Evolutionary conservation across 2,797 vertebrate species (phyloP).

Genomic region (Rhynchonycteris naso): DNA sequence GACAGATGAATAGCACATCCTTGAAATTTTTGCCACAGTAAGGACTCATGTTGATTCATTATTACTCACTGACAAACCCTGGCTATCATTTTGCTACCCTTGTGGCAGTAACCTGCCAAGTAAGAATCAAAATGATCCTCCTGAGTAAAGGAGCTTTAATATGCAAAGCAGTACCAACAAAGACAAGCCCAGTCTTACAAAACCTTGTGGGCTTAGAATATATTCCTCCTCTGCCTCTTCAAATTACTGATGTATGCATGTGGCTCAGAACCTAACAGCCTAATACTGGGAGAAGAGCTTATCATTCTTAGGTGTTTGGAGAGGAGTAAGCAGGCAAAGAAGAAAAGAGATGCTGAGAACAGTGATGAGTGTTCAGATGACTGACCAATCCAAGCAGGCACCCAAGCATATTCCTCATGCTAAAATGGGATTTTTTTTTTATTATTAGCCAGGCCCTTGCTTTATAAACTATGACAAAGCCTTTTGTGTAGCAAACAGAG

Average conservation of each 20-base stretch:
- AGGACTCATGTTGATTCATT: slow-evolving; percentile 37
- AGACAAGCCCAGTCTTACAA: neutral
- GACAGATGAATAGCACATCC: neutral
- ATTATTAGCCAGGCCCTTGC: neutral
- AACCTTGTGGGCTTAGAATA: neutral
- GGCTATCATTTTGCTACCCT: slow-evolving; percentile 8
- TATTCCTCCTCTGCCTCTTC: neutral
- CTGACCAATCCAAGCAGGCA: neutral
- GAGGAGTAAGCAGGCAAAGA: neutral
- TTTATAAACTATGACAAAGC: slow-evolving; percentile 42
- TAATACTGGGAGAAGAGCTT: neutral
- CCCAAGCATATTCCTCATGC: neutral
- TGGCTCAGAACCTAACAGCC: neutral
- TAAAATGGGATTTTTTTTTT: neutral
- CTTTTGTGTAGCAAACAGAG: slow-evolving; percentile 22
- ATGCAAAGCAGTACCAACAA: neutral
- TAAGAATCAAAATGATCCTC: slow-evolving; percentile 42
- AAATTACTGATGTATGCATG: neutral
- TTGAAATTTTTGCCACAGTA: slow-evolving; percentile 23
- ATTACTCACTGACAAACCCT: slow-evolving; percentile 39
- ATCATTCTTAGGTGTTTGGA: neutral
- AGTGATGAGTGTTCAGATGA: neutral
- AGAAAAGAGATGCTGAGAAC: neutral
- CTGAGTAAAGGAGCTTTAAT: neutral
- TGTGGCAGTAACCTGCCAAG: neutral